Percentiles rank a stretch among this genome's conserved stretches.
Conservation (phyloP, 2,797 vertebrate species). For the Distichodus sexfasciatus region DNA sequence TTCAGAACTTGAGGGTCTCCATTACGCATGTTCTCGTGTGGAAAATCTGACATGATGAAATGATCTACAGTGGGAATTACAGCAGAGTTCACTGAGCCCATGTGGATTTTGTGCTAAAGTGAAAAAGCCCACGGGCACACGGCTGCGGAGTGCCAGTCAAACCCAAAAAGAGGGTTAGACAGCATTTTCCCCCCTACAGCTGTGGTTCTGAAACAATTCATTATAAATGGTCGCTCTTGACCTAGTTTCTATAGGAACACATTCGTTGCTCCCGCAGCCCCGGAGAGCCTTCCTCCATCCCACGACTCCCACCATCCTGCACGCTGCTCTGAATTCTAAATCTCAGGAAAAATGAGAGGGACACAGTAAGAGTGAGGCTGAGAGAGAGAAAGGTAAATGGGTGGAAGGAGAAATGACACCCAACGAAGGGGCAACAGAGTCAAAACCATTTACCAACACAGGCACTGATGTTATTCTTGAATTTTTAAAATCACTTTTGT, state of each 20-base stretch:
- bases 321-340: constrained; percentile 32
- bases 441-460: too few species aligned
- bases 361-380: neutral
- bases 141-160: constrained; percentile 19
- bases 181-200: neutral
- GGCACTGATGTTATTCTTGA: too few species aligned
- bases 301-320: constrained; percentile 13
- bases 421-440: too few species aligned
- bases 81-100: constrained; percentile 1
- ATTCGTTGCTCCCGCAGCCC: constrained; percentile 16
- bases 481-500: too few species aligned
- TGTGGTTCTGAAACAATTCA: constrained; percentile 23
- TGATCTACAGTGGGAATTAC: neutral
- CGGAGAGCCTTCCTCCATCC: constrained; percentile 12
- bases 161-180: constrained; percentile 5
- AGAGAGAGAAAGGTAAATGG: neutral
- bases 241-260: constrained; percentile 50
- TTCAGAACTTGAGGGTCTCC: too few species aligned
- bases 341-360: neutral
- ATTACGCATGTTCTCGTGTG: too few species aligned
- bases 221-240: constrained; percentile 31
- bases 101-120: constrained; percentile 5
- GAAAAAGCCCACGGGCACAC: neutral
- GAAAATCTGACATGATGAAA: too few species aligned
- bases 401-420: too few species aligned